A percentile compares a stretch with the other conserved stretches of the same genome.
phyloP scores from a whole-genome alignment of 2,113 vertebrate species.

The human region DNA sequence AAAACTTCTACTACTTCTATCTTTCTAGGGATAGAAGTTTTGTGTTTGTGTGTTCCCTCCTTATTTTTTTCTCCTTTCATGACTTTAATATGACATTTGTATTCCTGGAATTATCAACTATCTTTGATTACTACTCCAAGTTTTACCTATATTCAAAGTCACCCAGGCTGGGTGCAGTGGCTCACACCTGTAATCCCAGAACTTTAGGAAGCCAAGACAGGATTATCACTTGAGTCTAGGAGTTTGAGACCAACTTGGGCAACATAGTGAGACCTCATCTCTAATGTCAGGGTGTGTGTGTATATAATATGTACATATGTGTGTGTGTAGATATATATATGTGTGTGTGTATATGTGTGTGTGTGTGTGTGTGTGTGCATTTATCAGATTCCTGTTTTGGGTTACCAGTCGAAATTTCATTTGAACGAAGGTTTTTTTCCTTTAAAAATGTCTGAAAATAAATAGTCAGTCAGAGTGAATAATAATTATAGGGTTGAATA shows the following conservation, averaged over 20 bases:
- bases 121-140: not conserved
- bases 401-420: not conserved
- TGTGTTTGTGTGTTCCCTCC: not conserved
- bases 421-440: not conserved
- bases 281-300: no score
- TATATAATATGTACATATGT: no score
- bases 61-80: not conserved
- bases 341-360: accelerated
- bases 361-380: no score
- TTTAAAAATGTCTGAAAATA: not conserved
- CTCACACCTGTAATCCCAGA: no score
- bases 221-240: no score
- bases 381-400: not conserved
- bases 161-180: no score
- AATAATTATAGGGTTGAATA: not conserved
- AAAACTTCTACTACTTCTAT: not conserved
- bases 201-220: no score
- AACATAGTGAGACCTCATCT: no score
- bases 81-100: not conserved
- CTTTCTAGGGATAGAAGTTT: not conserved
- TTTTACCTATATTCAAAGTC: not conserved
- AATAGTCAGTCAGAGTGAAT: not conserved
- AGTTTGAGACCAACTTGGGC: no score
- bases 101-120: not conserved
- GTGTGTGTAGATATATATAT: no score